phyloP scores from a whole-genome alignment of 2,888 invertebrate species.

The Yponomeuta plumbellus region DNA sequence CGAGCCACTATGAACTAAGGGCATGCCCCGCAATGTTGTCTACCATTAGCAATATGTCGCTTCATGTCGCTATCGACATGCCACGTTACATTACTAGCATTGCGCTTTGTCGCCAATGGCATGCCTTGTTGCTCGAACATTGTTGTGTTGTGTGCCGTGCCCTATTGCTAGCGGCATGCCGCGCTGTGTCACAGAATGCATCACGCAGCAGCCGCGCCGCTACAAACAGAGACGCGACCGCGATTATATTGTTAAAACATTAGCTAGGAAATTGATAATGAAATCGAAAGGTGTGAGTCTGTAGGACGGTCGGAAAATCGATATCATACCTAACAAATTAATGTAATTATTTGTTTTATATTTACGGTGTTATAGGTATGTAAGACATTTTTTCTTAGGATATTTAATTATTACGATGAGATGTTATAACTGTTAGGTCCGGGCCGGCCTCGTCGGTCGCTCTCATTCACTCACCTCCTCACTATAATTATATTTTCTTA shows the following conservation, averaged over 20 bases:
- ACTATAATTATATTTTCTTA: slow-evolving; percentile 76
- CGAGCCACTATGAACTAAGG: slow-evolving; percentile 21
- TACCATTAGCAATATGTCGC: neutral
- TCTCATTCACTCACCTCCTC: slow-evolving; percentile 72
- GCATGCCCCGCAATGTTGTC: slow-evolving; percentile 21
- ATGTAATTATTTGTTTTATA: slow-evolving; percentile 76
- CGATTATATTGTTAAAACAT: slow-evolving; percentile 72
- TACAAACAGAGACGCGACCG: slow-evolving; percentile 63
- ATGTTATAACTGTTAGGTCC: slow-evolving; percentile 71
- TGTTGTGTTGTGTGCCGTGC: slow-evolving; percentile 18
- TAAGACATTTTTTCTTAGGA: slow-evolving; percentile 77
- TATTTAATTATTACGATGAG: slow-evolving; percentile 75
- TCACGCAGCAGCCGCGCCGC: slow-evolving; percentile 33
- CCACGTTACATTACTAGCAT: slow-evolving; percentile 20
- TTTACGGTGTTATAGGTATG: slow-evolving; percentile 76
- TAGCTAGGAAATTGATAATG: slow-evolving; percentile 77
- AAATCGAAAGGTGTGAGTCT: slow-evolving; percentile 75
- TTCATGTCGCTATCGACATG: slow-evolving; percentile 16
- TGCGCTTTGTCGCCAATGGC: slow-evolving; percentile 15
- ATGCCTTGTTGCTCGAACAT: slow-evolving; percentile 18
- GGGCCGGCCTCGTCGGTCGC: slow-evolving; percentile 59
- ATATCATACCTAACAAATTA: slow-evolving; percentile 77
- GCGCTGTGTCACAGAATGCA: slow-evolving; percentile 21
- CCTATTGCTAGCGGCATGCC: slow-evolving; percentile 18
- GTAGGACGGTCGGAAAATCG: slow-evolving; percentile 72